These are phyloP conservation scores for Bombyx mandarina DNA, from an alignment of 1,140 invertebrate genomes.

Conservation along the genomic window DNA sequence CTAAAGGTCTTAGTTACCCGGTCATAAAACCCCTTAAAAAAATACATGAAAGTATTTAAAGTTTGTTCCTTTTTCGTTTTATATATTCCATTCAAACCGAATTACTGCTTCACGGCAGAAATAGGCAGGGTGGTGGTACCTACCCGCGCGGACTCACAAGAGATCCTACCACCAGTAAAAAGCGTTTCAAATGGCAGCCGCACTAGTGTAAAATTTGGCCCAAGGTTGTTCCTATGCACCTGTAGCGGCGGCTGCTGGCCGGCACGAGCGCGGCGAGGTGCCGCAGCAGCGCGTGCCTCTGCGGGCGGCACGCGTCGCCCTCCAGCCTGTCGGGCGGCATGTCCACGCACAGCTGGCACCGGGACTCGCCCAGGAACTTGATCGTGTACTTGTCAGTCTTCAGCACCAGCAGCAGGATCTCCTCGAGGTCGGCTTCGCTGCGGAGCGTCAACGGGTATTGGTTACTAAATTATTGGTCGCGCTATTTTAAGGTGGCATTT, in stretches of 20 bases:
- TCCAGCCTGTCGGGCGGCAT: constrained; percentile 40
- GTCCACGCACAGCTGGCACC: constrained; percentile 55
- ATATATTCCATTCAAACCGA: too few relatives aligned
- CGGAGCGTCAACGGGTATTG: neutral
- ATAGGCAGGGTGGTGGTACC: too few relatives aligned
- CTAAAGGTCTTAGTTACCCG: too few relatives aligned
- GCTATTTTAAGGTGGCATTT: too few relatives aligned
- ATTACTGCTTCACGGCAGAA: too few relatives aligned
- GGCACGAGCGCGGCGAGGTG: constrained; percentile 47
- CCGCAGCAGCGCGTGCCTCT: constrained; percentile 43
- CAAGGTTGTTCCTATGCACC: constrained; percentile 14
- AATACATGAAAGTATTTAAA: neutral
- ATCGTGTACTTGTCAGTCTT: constrained; percentile 47
- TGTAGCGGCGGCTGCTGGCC: constrained; percentile 43
- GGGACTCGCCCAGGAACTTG: constrained; percentile 51
- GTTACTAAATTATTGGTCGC: too few relatives aligned
- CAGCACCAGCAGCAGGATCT: constrained; percentile 51
- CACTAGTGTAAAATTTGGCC: too few relatives aligned
- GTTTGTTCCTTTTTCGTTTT: too few relatives aligned
- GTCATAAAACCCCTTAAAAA: too few relatives aligned
- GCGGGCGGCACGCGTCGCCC: constrained; percentile 8
- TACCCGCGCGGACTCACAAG: too few relatives aligned
- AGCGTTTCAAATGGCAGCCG: too few relatives aligned
- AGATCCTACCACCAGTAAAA: too few relatives aligned
- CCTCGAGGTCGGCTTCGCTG: constrained; percentile 64